Evolutionary conservation across 2,797 vertebrate species (phyloP).

Genomic region (Urosaurus nigricauda): DNA sequence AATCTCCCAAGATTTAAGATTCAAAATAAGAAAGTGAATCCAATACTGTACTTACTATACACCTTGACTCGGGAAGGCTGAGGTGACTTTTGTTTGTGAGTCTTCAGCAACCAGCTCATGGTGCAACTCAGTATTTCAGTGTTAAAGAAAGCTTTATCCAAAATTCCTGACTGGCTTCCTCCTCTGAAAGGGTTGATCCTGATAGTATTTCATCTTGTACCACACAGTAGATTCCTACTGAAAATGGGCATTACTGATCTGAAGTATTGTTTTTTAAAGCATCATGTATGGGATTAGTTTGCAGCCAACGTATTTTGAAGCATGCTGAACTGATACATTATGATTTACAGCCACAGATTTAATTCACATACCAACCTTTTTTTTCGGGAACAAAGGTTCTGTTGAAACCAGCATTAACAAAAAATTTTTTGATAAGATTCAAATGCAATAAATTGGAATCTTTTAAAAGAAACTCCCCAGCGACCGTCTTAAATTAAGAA

Average conservation of each 20-base stretch:
- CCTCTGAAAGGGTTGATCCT: background rate
- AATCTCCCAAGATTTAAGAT: too few relatives aligned
- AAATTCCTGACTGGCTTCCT: background rate
- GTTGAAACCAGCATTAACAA: background rate
- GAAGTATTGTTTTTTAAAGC: background rate
- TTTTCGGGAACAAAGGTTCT: background rate
- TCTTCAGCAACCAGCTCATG: too few relatives aligned
- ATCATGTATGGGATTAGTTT: background rate
- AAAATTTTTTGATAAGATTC: background rate
- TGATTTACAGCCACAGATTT: background rate
- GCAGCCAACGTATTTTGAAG: background rate
- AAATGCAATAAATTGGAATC: background rate
- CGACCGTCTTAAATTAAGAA: constrained; percentile 4
- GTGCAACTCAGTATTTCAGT: background rate
- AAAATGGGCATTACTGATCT: background rate
- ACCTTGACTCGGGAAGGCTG: too few relatives aligned
- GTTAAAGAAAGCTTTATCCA: background rate
- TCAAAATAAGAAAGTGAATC: too few relatives aligned
- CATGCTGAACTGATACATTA: background rate
- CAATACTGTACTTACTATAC: too few relatives aligned
- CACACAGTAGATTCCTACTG: background rate
- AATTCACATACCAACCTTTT: background rate
- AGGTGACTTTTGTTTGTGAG: too few relatives aligned
- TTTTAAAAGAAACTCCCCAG: background rate
- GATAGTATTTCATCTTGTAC: background rate